These are phyloP conservation scores for Brachymystax lenok DNA, from an alignment of 2,797 vertebrate genomes.

Conservation along the genomic window DNA sequence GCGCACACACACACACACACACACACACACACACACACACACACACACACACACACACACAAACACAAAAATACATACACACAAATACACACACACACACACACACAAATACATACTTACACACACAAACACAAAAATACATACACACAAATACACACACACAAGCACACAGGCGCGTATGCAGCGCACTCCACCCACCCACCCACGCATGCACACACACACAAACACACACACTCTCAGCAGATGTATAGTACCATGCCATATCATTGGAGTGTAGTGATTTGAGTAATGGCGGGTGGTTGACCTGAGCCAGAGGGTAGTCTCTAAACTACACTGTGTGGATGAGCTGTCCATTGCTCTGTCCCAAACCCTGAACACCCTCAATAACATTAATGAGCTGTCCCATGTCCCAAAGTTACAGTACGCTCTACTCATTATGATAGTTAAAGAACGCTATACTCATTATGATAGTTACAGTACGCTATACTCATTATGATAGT, in stretches of 20 bases:
- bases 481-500: too few species aligned
- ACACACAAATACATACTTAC: neutral
- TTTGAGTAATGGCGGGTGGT: too few species aligned
- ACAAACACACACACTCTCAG: conserved; percentile 2
- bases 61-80: neutral
- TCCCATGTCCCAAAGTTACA: too few species aligned
- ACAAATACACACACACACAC: neutral
- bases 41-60: neutral
- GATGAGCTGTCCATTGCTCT: neutral
- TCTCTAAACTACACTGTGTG: neutral
- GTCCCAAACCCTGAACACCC: neutral
- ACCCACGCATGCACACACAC: neutral
- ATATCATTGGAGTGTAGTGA: too few species aligned
- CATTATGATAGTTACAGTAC: too few species aligned
- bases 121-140: neutral
- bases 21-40: conserved; percentile 4
- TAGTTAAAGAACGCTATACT: too few species aligned
- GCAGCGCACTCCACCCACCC: neutral
- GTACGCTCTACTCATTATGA: too few species aligned
- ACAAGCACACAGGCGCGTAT: conserved; percentile 1
- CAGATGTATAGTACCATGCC: too few species aligned
- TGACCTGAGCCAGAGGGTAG: too few species aligned
- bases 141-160: conserved; percentile 10
- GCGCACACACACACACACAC: conserved; percentile 5
- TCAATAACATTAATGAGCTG: neutral